Base-by-base conservation (phyloP, 2,888 invertebrate genomes). In the Heteromurus nitidus region DNA sequence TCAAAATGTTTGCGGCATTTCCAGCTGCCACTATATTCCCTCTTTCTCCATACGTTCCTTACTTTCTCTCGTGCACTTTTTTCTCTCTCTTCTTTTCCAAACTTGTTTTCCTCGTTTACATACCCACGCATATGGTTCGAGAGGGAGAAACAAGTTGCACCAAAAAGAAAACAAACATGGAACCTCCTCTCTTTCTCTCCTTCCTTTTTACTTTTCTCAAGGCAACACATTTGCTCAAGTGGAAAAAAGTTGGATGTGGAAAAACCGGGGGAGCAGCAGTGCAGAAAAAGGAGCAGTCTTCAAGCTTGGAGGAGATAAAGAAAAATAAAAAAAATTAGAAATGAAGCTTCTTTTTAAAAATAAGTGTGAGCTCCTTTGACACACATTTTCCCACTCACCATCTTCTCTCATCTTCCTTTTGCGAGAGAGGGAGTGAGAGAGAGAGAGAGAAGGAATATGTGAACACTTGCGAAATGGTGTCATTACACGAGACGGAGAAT, bases 1-100 rank as follows among this genome's bases (percentile, higher is more conserved):
- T 69, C 60, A 69, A 77, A 62, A 69, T 77, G 69, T 77, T 69
- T 77, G 68, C 62, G 77, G 77, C 76, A 68, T 55, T 77, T 77
- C 22, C 62, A 62, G 68, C 24, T 69, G 62, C 77, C 31, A 62
- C 47, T 26, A 42, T 58, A 31, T 58, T 5, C 42, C 20, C 31
- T 60, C 60, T 13, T 60, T 60, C 28, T 28, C 18, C 72, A 24
- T 28, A 60, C 3, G 47, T 13, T 26, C 18, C 24, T 2, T 28
- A 26, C 3, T 60, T 13, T 36, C 36, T 36, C 36, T 36, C 36
- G n/a, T n/a, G n/a, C n/a, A n/a, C 13, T 13, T 36, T n/a, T 50
- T n/a, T 50, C 50, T n/a, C 50, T 50, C 50, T 18, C 53, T 36
- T 13, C n/a, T 55, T 58, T 22, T n/a, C 50, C 5, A 11, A 47